These are phyloP conservation scores for Mayetiola destructor DNA, from an alignment of 2,888 invertebrate genomes.

Conservation along the genomic window DNA sequence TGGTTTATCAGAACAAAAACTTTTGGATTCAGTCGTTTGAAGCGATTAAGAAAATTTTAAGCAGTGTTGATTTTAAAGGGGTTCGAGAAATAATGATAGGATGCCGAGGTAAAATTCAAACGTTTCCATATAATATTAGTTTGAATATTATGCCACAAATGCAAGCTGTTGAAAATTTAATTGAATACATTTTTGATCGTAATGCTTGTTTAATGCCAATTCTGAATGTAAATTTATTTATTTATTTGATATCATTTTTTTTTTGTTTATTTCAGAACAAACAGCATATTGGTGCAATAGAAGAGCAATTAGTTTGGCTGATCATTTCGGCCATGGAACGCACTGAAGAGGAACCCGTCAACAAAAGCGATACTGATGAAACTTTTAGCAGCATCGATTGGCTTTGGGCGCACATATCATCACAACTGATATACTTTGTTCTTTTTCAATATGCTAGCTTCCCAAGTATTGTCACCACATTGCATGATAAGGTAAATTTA, in stretches of 20 bases:
- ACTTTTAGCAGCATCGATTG: constrained; percentile 43
- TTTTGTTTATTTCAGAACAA: constrained; percentile 43
- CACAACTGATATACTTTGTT: constrained; percentile 88
- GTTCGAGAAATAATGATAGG: constrained; percentile 85
- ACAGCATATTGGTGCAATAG: constrained; percentile 72
- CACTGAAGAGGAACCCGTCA: constrained; percentile 52
- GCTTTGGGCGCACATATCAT: constrained; percentile 86
- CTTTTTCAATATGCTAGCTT: constrained; percentile 89
- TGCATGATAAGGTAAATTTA: constrained; percentile 58
- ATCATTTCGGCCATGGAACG: constrained; percentile 85
- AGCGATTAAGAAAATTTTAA: constrained; percentile 70
- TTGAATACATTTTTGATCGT: constrained; percentile 81
- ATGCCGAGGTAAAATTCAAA: constrained; percentile 76
- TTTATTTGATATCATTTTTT: constrained; percentile 11
- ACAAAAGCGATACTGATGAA: constrained; percentile 43
- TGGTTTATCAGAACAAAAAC: constrained; percentile 64
- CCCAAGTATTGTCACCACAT: constrained; percentile 76
- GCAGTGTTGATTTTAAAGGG: constrained; percentile 89
- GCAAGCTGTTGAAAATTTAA: constrained; percentile 63
- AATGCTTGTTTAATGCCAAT: constrained; percentile 81
- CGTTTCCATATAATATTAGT: constrained; percentile 63
- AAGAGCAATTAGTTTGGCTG: constrained; percentile 83
- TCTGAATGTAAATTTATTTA: too few relatives aligned
- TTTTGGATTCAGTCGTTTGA: constrained; percentile 85
- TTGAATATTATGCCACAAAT: constrained; percentile 69